Percentiles rank a stretch among this genome's conserved stretches.
Conservation (phyloP, 2,888 invertebrate genomes). For the Drosophila macrothrix region DNA sequence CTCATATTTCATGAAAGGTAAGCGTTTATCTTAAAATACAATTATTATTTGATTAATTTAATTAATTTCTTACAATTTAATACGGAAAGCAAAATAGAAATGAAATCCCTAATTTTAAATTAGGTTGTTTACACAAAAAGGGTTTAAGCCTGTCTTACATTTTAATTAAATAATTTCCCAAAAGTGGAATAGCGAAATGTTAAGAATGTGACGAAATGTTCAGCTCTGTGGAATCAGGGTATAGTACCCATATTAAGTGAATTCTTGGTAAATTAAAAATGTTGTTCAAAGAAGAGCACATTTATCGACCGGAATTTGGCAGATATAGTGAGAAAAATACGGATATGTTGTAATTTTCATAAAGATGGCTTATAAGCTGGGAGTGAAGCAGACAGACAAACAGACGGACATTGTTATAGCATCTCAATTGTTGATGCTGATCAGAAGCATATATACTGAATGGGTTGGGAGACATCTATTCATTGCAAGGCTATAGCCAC, state of each 20-base stretch:
- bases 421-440: background rate
- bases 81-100: background rate
- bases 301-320: background rate
- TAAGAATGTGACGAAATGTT: background rate
- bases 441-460: background rate
- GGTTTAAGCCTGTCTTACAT: background rate
- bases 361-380: no score
- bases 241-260: background rate
- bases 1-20: background rate
- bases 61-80: background rate
- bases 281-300: background rate
- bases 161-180: no score
- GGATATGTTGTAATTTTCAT: background rate
- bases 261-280: background rate
- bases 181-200: background rate
- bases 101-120: background rate
- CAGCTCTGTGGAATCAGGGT: background rate
- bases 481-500: background rate
- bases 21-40: background rate
- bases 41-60: background rate
- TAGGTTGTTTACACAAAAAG: background rate
- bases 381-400: background rate
- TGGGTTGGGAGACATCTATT: background rate
- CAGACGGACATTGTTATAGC: background rate
- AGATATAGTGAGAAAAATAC: background rate